Conservation (phyloP, 2,113 vertebrate species). For the Poeciliopsis occidentalis region DNA sequence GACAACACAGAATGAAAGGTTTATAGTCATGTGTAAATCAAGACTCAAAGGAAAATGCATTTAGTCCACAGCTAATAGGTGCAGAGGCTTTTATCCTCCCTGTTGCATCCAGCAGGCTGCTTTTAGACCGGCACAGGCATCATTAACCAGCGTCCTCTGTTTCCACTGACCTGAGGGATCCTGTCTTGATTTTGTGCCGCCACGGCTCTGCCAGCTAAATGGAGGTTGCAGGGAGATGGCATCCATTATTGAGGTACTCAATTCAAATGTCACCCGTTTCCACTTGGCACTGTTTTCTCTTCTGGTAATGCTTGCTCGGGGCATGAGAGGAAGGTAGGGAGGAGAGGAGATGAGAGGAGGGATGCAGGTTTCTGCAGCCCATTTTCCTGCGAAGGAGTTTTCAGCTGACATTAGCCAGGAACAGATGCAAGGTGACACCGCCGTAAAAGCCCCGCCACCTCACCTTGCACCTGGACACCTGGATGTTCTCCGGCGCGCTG, state of each 20-base stretch:
- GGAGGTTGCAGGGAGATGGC: slow-evolving; percentile 76
- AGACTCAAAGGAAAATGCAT: slow-evolving; percentile 33
- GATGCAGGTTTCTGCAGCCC: slow-evolving; percentile 13
- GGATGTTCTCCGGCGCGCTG: slow-evolving; percentile 40
- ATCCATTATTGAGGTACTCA: slow-evolving; percentile 79
- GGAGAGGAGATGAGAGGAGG: background rate
- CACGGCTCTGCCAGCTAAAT: slow-evolving; percentile 76
- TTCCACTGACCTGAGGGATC: slow-evolving; percentile 73
- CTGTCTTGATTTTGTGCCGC: slow-evolving; percentile 61
- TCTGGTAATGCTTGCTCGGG: slow-evolving; percentile 71
- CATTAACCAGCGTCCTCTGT: slow-evolving; percentile 74
- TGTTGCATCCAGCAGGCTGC: slow-evolving; percentile 42
- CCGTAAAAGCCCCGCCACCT: slow-evolving; percentile 59
- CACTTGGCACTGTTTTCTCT: slow-evolving; percentile 72
- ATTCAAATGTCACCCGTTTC: slow-evolving; percentile 82
- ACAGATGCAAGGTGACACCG: slow-evolving; percentile 78
- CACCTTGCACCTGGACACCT: slow-evolving; percentile 73
- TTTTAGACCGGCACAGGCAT: slow-evolving; percentile 63
- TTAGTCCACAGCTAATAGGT: slow-evolving; percentile 35
- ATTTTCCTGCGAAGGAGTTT: slow-evolving; percentile 60
- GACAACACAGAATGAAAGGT: slow-evolving; percentile 29
- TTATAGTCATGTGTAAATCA: slow-evolving; percentile 18
- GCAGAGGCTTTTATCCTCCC: slow-evolving; percentile 36
- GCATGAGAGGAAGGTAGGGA: slow-evolving; percentile 14
- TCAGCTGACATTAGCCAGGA: slow-evolving; percentile 61